phyloP scores from a whole-genome alignment of 2,113 vertebrate genomes.

The Asarcornis scutulata region DNA sequence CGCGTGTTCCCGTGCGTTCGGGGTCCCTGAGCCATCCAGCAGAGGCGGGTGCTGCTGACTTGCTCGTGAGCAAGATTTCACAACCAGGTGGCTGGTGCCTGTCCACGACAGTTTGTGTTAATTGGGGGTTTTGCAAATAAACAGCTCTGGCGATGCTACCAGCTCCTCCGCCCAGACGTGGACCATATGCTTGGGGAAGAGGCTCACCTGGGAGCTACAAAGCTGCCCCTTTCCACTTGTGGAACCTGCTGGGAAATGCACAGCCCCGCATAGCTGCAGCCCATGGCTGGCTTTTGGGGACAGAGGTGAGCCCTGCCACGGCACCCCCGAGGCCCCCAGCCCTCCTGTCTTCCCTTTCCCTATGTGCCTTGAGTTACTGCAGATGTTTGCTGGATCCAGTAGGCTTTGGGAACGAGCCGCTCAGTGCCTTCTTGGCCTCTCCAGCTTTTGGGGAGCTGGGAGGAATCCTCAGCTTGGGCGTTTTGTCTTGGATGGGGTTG shows the following conservation, averaged over 20 bases:
- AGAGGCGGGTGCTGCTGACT: background rate
- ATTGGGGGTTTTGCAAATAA: constrained; percentile 34
- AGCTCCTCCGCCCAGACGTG: accelerated
- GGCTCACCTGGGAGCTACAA: background rate
- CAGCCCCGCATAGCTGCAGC: background rate
- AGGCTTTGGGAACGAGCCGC: background rate
- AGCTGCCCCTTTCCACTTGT: background rate
- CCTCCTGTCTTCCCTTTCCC: background rate
- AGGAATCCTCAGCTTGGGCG: background rate
- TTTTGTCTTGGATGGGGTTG: too few species aligned
- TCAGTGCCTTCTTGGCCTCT: constrained; percentile 1
- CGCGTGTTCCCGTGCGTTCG: accelerated
- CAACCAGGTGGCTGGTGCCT: background rate
- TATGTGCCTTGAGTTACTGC: constrained; percentile 50
- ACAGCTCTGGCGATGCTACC: background rate
- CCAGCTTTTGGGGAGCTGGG: background rate
- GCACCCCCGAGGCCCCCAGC: background rate
- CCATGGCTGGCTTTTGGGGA: background rate
- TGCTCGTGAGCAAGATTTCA: accelerated
- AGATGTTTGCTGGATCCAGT: constrained; percentile 45
- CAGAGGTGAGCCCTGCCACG: background rate
- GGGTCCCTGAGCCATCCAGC: background rate
- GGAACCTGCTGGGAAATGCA: background rate
- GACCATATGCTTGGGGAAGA: background rate
- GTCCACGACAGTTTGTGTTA: background rate